These are phyloP conservation scores for Campaea margaritaria DNA, from an alignment of 2,888 invertebrate genomes.

Conservation along the genomic window DNA sequence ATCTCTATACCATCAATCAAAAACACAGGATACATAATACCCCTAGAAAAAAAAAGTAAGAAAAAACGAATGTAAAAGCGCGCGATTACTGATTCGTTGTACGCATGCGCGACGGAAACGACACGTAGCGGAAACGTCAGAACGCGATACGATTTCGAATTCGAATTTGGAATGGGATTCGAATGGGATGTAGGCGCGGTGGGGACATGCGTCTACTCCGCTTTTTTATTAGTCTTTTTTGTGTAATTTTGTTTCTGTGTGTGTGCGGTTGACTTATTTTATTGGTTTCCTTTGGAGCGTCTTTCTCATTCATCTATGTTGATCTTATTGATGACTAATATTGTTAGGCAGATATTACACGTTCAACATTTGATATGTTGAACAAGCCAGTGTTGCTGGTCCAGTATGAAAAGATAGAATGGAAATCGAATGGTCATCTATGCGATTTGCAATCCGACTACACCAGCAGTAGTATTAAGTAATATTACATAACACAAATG, in stretches of 20 bases:
- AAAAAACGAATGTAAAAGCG: slow-evolving; percentile 64
- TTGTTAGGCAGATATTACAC: too few species aligned
- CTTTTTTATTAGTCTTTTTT: slow-evolving; percentile 57
- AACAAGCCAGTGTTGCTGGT: too few species aligned
- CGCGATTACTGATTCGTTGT: slow-evolving; percentile 78
- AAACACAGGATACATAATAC: slow-evolving; percentile 77
- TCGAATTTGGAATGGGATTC: slow-evolving; percentile 73
- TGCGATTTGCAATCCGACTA: too few species aligned
- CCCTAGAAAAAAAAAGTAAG: slow-evolving; percentile 55
- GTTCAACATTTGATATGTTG: too few species aligned
- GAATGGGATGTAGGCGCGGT: slow-evolving; percentile 70
- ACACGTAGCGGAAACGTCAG: slow-evolving; percentile 83
- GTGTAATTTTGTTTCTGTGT: slow-evolving; percentile 43
- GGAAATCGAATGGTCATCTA: too few species aligned
- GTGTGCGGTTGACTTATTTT: background rate
- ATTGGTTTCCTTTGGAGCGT: background rate
- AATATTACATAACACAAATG: too few species aligned
- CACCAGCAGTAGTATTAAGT: too few species aligned
- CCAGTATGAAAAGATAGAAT: too few species aligned
- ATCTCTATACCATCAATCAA: slow-evolving; percentile 79
- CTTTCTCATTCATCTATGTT: too few species aligned
- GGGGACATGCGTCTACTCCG: slow-evolving; percentile 68
- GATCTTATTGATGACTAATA: too few species aligned
- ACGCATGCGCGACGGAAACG: slow-evolving; percentile 78
- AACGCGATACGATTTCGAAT: slow-evolving; percentile 84